These are phyloP conservation scores for Cygnus olor DNA, from an alignment of 2,797 vertebrate species.

Conservation along the genomic window DNA sequence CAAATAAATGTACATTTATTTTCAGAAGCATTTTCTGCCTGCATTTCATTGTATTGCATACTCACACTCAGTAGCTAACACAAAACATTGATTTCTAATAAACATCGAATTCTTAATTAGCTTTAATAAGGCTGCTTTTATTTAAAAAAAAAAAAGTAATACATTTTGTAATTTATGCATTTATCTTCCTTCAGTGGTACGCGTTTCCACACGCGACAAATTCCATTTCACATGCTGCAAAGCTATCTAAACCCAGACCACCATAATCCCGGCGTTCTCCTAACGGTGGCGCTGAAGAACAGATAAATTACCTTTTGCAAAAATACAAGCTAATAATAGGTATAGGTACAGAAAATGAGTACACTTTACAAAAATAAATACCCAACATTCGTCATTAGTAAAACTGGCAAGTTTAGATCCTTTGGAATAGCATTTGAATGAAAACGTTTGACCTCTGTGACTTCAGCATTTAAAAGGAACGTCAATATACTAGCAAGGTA, in stretches of 20 bases:
- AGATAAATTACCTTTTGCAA: background rate
- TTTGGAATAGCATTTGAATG: background rate
- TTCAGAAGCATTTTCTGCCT: background rate
- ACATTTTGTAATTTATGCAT: background rate
- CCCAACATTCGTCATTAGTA: background rate
- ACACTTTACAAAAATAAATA: slow-evolving; percentile 7
- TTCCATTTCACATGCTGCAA: background rate
- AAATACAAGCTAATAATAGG: background rate
- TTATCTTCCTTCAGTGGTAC: background rate
- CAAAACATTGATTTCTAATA: slow-evolving; percentile 12
- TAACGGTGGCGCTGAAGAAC: slow-evolving; percentile 50
- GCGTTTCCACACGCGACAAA: background rate
- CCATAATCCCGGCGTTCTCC: background rate
- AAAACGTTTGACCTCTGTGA: background rate
- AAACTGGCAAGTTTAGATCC: background rate
- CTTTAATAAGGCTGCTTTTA: slow-evolving; percentile 47
- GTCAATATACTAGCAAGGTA: background rate
- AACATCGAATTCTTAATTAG: background rate
- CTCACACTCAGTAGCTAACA: background rate
- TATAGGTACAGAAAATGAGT: background rate
- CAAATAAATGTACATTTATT: background rate
- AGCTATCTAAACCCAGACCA: background rate
- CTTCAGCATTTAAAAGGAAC: background rate
- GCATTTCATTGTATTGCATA: background rate
- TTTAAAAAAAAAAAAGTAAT: background rate